A percentile compares a stretch with the other conserved stretches of the same genome.
These are phyloP conservation scores for Chirona hameri DNA, from an alignment of 2,888 invertebrate genomes.

Conservation along the genomic window DNA sequence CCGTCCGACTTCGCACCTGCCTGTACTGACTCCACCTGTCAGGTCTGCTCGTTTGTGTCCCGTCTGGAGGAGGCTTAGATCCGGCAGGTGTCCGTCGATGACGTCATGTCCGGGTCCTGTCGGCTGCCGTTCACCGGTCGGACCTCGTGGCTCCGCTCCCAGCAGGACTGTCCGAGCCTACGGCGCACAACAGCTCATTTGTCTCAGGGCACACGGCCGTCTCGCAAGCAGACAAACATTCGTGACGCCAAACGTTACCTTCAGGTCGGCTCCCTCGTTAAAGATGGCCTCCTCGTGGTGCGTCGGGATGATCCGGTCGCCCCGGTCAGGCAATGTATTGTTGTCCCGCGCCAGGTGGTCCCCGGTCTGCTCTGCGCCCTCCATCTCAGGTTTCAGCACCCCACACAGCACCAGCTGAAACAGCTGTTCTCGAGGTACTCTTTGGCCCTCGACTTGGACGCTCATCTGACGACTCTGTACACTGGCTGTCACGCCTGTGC, in stretches of 20 bases:
- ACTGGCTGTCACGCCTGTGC: neutral
- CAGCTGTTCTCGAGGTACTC: too few relatives aligned
- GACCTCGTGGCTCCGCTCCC: neutral
- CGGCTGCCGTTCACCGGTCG: neutral
- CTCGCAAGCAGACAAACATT: neutral
- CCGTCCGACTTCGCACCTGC: neutral
- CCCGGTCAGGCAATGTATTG: neutral
- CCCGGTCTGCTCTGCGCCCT: neutral
- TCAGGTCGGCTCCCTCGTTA: neutral
- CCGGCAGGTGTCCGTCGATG: neutral
- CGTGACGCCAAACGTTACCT: neutral
- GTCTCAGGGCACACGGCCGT: neutral
- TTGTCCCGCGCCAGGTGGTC: neutral
- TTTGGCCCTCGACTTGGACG: neutral
- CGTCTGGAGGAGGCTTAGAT: neutral
- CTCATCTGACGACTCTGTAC: neutral
- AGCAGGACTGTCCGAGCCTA: neutral
- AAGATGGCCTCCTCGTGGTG: neutral
- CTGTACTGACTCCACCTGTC: neutral
- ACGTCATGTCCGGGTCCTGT: neutral
- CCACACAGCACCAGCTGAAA: neutral
- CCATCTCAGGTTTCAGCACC: neutral
- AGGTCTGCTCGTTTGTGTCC: neutral
- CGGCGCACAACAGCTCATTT: neutral
- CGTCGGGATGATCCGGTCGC: neutral